phyloP scores from a whole-genome alignment of 1,140 invertebrate genomes.

The Chrysomallon squamiferum region DNA sequence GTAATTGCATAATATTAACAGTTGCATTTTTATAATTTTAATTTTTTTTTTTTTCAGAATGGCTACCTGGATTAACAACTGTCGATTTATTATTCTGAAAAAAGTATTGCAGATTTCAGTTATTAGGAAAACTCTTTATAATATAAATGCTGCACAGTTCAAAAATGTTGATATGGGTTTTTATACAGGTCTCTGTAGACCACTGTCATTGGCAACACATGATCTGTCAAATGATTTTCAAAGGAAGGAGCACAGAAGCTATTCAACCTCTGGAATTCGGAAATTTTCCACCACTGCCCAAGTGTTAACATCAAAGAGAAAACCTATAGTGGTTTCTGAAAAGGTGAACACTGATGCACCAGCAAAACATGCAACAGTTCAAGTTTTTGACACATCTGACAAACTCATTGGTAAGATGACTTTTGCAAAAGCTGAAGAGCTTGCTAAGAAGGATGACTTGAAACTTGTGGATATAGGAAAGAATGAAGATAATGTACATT shows the following conservation, averaged over 20 bases:
- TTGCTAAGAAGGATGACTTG: constrained; percentile 10
- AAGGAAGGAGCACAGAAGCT: neutral
- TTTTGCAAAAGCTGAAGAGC: constrained; percentile 7
- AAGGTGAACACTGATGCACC: neutral
- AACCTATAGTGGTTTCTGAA: too few species aligned
- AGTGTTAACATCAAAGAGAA: too few species aligned
- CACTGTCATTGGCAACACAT: too few species aligned
- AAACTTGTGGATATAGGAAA: constrained; percentile 12
- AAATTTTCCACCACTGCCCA: too few species aligned
- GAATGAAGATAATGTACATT: constrained; percentile 9
- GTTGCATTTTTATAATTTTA: too few species aligned
- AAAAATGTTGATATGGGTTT: too few species aligned
- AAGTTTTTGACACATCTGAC: constrained; percentile 16
- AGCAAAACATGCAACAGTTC: neutral
- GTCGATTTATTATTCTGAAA: neutral
- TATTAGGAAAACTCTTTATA: too few species aligned
- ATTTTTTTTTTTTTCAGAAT: neutral
- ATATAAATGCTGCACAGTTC: too few species aligned
- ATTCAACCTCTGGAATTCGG: neutral
- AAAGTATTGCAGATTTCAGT: neutral
- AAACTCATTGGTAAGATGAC: constrained; percentile 18
- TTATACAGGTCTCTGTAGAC: too few species aligned
- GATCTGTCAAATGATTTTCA: neutral
- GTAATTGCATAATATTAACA: too few species aligned
- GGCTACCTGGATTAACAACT: neutral